Evolutionary conservation across 2,888 invertebrate genomes (phyloP).

Genomic region (Drosophila nr. fundita): DNA sequence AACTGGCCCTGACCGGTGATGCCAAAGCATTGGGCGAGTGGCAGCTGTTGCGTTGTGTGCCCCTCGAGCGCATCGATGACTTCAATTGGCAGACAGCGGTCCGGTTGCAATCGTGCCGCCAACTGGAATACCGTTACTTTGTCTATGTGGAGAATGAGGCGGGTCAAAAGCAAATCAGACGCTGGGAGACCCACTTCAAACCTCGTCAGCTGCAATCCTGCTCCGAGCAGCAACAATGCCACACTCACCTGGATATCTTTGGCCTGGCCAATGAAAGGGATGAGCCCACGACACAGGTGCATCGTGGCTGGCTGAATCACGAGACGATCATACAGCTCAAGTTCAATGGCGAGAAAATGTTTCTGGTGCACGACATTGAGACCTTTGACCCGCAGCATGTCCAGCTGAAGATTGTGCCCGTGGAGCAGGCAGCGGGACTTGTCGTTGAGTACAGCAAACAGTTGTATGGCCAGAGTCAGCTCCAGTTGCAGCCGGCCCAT

Average conservation of each 20-base stretch:
- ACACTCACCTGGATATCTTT: slow-evolving; percentile 55
- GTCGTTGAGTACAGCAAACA: slow-evolving; percentile 80
- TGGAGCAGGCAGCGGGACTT: slow-evolving; percentile 62
- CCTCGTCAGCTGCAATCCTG: slow-evolving; percentile 69
- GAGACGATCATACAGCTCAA: slow-evolving; percentile 92
- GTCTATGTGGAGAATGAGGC: slow-evolving; percentile 77
- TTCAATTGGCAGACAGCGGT: slow-evolving; percentile 88
- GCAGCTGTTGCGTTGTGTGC: slow-evolving; percentile 87
- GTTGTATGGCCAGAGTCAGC: slow-evolving; percentile 74
- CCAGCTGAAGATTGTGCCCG: slow-evolving; percentile 85
- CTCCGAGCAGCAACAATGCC: slow-evolving; percentile 47
- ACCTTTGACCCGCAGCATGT: slow-evolving; percentile 86
- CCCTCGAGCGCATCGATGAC: slow-evolving; percentile 71
- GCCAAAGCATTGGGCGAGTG: slow-evolving; percentile 90
- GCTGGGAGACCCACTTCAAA: slow-evolving; percentile 86
- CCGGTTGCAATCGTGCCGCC: slow-evolving; percentile 87
- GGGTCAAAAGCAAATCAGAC: slow-evolving; percentile 82
- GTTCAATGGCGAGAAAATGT: slow-evolving; percentile 90
- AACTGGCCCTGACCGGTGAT: slow-evolving; percentile 90
- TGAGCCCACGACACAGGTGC: slow-evolving; percentile 84
- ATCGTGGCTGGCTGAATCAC: slow-evolving; percentile 93
- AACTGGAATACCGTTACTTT: slow-evolving; percentile 81
- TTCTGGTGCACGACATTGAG: slow-evolving; percentile 85
- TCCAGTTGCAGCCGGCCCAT: slow-evolving; percentile 69
- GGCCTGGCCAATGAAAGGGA: slow-evolving; percentile 41